phyloP scores from a whole-genome alignment of 2,113 vertebrate genomes.

The Chlamydotis undulata region DNA sequence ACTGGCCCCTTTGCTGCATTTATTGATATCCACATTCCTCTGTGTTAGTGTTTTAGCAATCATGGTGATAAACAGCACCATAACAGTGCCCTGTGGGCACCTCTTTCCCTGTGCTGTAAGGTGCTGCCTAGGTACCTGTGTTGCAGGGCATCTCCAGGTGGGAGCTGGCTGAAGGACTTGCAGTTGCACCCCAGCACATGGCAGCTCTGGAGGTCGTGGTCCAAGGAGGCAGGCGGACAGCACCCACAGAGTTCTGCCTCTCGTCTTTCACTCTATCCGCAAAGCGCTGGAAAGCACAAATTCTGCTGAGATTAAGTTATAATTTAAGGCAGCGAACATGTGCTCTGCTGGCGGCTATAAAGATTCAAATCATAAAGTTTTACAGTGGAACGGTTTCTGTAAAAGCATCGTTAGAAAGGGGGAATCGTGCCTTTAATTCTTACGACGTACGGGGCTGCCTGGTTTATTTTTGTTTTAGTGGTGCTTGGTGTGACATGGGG shows the following conservation, averaged over 20 bases:
- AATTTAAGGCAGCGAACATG: conserved; percentile 84
- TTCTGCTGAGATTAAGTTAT: conserved; percentile 82
- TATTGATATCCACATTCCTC: background rate
- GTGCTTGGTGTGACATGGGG: conserved; percentile 62
- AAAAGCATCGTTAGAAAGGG: conserved; percentile 83
- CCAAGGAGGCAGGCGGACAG: conserved; percentile 43
- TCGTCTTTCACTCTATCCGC: conserved; percentile 55
- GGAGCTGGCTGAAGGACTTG: background rate
- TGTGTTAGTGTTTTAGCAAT: conserved; percentile 10
- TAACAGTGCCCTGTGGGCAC: background rate
- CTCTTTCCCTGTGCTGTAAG: background rate
- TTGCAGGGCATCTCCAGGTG: background rate
- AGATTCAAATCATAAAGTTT: conserved; percentile 89
- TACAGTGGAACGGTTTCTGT: conserved; percentile 86
- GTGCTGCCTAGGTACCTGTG: background rate
- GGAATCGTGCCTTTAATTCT: conserved; percentile 83
- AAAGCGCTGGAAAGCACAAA: conserved; percentile 67
- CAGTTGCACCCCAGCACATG: background rate
- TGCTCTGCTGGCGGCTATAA: conserved; percentile 83
- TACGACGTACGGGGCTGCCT: conserved; percentile 79
- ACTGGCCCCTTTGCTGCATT: background rate
- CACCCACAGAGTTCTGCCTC: background rate
- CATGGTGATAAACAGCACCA: background rate
- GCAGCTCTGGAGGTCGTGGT: background rate
- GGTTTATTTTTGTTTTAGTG: conserved; percentile 75